Base-by-base conservation (phyloP, 2,113 vertebrate genomes). In the Eptesicus fuscus region DNA sequence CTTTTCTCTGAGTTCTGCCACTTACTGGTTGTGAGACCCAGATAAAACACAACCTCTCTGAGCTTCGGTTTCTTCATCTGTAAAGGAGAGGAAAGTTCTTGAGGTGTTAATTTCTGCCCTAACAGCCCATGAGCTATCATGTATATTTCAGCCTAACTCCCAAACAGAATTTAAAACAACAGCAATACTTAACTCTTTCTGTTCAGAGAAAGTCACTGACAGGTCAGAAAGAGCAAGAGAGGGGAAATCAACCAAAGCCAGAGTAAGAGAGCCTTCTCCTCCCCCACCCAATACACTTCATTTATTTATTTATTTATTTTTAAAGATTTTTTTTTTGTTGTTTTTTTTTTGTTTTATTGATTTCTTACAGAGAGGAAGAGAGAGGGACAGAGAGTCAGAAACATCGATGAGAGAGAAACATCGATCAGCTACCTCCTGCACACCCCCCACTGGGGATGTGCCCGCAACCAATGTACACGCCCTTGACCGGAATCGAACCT, bases 161-260 rank as follows among this genome's bases (percentile, higher is more conserved):
- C 80, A 88, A 95, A 61, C 73, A 92, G 73, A 76, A 61, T 61
- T 56, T 83, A 69, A 56, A 73, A 93, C 23, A 85, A 76, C n/a
- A 82, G 82, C 32, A 51, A 73, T 25, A 56, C 17, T 32, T 67
- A 86, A 20, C 51, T 78, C 23, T 69, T 80, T 35, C 61, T 47
- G 40, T 80, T 95, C 61, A 74, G 17, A 83, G n/a, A 83, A 91
- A 74, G 42, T 49, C 49, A 85, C 4, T 67, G 25, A 49, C 59
- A 37, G 4, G 16, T 63, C 61, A 70, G 70, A 71, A 82, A 96
- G 28, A 90, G 40, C 25, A 92, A 91, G 11, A 82, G 77, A 80
- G 44, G n/a, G 2, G 44, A 80, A 28, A 53, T 14, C 49, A 74
- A 51, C 1, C 28, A 78, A 88, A 71, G 51, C 6, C 13, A 71